A percentile compares a stretch with the other conserved stretches of the same genome.
Conservation (phyloP, 2,113 vertebrate species). For the Fulica atra region DNA sequence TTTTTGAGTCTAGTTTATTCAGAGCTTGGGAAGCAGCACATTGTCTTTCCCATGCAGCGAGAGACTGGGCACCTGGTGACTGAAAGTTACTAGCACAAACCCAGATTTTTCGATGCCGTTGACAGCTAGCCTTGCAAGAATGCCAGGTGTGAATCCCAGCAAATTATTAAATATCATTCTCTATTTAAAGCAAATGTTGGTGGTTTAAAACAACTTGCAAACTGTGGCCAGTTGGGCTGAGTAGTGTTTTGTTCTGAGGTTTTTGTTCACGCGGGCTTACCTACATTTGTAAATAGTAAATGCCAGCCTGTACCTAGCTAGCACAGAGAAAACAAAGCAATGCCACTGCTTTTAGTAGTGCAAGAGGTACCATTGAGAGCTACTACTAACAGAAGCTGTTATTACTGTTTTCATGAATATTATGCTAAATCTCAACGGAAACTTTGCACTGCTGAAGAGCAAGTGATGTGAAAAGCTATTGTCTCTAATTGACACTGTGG, state of each 20-base stretch:
- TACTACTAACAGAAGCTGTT: neutral
- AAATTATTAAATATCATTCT: neutral
- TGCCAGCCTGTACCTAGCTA: neutral
- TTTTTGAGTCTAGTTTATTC: neutral
- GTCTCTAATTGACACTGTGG: neutral
- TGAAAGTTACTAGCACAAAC: neutral
- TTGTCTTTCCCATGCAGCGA: neutral
- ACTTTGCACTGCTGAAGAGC: neutral
- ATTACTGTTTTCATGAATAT: neutral
- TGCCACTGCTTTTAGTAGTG: neutral
- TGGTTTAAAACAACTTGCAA: neutral
- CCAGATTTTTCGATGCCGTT: neutral
- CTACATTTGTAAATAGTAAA: neutral
- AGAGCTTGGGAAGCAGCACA: neutral
- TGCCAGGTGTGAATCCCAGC: neutral
- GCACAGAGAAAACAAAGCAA: neutral
- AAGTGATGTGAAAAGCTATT: neutral
- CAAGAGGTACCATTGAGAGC: rapidly evolving
- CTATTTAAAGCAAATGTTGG: neutral
- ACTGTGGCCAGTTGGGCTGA: neutral
- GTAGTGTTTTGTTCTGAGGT: neutral
- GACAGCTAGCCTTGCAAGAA: neutral
- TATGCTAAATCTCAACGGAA: neutral
- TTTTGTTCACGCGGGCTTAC: neutral
- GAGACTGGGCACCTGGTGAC: neutral